Evolutionary conservation across 2,113 vertebrate genomes (phyloP).

Genomic region (Crypturellus undulatus): DNA sequence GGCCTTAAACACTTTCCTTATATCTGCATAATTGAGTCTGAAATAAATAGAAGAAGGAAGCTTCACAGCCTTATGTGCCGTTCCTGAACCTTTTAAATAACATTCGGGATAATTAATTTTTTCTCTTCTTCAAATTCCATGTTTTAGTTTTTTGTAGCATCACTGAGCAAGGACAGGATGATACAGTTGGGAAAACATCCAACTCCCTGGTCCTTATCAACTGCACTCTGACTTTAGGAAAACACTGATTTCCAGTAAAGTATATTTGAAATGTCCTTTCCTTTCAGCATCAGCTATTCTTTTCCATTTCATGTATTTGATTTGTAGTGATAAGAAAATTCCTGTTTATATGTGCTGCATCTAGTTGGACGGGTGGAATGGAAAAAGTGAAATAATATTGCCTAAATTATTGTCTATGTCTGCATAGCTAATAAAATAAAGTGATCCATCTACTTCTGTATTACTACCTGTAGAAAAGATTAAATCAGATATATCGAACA

Average conservation of each 20-base stretch:
- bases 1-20: conserved; percentile 17
- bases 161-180: neutral
- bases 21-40: conserved; percentile 21
- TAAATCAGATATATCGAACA: neutral
- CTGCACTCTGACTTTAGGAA: neutral
- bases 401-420: neutral
- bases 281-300: neutral
- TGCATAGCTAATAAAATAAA: neutral
- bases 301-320: neutral
- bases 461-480: neutral
- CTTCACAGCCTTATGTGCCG: neutral
- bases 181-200: neutral
- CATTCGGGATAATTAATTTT: neutral
- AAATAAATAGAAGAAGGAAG: conserved; percentile 33
- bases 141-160: neutral
- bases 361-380: neutral
- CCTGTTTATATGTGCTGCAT: neutral
- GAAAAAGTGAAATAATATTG: neutral
- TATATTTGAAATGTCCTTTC: neutral
- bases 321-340: neutral
- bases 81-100: conserved; percentile 6
- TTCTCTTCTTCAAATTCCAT: neutral
- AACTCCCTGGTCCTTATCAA: neutral
- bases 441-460: neutral
- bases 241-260: neutral